Percentiles rank a stretch among this genome's conserved stretches.
phyloP scores from a whole-genome alignment of 1,140 invertebrate genomes.

The Cepaea nemoralis region DNA sequence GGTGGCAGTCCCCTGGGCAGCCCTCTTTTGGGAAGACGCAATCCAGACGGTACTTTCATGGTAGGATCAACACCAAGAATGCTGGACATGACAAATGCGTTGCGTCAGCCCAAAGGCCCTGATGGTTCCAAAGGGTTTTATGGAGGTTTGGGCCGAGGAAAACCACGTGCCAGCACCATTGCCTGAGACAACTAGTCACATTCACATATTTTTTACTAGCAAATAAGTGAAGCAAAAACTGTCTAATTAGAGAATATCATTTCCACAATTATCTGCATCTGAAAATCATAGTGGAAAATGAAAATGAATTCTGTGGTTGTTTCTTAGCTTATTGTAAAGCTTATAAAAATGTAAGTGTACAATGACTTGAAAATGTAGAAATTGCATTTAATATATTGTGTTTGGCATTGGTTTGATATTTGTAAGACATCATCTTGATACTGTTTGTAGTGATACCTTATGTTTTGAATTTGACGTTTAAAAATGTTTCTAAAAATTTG shows the following conservation, averaged over 20 bases:
- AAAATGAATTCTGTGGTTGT: background rate
- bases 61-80: constrained; percentile 48
- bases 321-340: background rate
- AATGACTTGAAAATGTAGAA: background rate
- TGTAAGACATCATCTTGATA: background rate
- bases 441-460: background rate
- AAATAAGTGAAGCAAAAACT: background rate
- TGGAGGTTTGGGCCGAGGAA: constrained; percentile 63
- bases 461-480: background rate
- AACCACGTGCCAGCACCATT: constrained; percentile 62
- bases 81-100: constrained; percentile 76
- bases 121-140: constrained; percentile 86
- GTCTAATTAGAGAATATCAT: background rate
- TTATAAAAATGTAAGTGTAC: background rate
- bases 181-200: constrained; percentile 36
- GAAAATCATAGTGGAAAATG: background rate
- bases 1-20: constrained; percentile 59
- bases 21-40: constrained; percentile 53
- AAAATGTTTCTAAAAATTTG: background rate
- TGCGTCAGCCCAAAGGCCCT: constrained; percentile 85
- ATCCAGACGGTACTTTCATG: constrained; percentile 47
- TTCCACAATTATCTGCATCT: background rate
- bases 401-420: background rate
- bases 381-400: constrained; percentile 4
- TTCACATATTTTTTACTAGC: background rate